Evolutionary conservation across 2,797 vertebrate species (phyloP), one percentile per base, ranked within the genome.

Genomic region (Scolopax bukidnonensis): DNA sequence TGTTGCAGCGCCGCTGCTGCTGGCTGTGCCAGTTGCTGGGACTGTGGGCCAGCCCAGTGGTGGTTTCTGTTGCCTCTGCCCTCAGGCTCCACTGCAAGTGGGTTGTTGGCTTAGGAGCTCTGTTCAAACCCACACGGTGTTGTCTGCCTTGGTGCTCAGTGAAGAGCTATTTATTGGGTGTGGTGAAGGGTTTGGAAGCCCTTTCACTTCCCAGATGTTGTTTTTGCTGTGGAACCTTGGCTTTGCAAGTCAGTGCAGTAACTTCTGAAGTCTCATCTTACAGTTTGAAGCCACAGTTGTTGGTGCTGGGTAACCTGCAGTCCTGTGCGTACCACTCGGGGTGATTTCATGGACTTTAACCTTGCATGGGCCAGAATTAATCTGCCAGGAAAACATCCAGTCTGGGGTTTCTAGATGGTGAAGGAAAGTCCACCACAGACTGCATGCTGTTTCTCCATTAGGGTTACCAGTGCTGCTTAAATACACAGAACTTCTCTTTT

Each of bases 11-110:
- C 27, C 3, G 1, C 23, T 45, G 51, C 69, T 17, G 21, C 69
- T 59, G 30, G 30, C 45, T 43, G 23, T 38, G 67, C 1, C 1
- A 18, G n/a, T 8, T 41, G 27, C 59, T 50, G 67, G 67, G 60
- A 28, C 67, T 11, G 0, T n/a, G 15, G 0, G 2, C 43, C 56
- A 41, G n/a, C 11, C 21, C 61, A 40, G 43, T 1, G 2, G 15
- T 59, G 0, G 1, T 69, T 69, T 41, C 38, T 4, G 3, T 25
- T 69, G 56, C 61, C n/a, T n/a, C 57, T 70, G n/a, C 28, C 43
- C 21, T 3, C 12, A 61, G 38, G 47, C 63, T 80, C 40, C 23
- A 2, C 6, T n/a, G 51, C 57, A 27, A 47, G 27, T 12, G 48
- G 48, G 14, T 59, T 57, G 30, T 64, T 53, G 45, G 32, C 65